Evolutionary conservation across 2,888 invertebrate species (phyloP), one percentile per base, ranked within the genome.

Genomic region (Hanleya hanleyi): DNA sequence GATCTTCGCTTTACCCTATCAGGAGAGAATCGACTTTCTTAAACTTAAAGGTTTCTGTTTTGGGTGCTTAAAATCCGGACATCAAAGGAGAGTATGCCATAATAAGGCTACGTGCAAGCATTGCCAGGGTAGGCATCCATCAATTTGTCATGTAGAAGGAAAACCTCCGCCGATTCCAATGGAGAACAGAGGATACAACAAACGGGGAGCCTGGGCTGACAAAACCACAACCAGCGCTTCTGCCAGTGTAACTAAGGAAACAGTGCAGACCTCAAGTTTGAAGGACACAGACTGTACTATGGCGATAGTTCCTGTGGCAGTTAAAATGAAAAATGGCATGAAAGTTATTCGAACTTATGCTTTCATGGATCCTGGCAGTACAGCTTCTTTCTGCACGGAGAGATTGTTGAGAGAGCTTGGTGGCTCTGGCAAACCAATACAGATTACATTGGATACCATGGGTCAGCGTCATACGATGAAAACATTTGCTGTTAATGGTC

Each of bases 291-390:
- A 33, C 7, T 62, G 62, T 32, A 62, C 62, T 32, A 32, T 62
- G 62, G 62, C 62, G 7, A 62, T 62, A 9, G 7, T 62, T 32
- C 62, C 33, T 32, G 22, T 62, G 33, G 36, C 62, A 62, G 62
- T 62, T 7, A 62, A 62, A 22, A 32, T 62, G 36, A 62, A 32
- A 35, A 62, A 62, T 62, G 62, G 62, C 9, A 18, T 51, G 51
- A 51, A 51, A 22, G 51, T 51, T 9, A 41, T 41, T 12, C 41
- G 18, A 12, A 41, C 41, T 18, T 18, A 41, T 41, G 41, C 41
- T 41, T 41, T 41, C 41, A 41, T 41, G 57, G n/a, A 29, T 26
- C 57, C n/a, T n/a, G n/a, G n/a, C n/a, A n/a, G n/a, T n/a, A n/a
- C n/a, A n/a, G n/a, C n/a, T n/a, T n/a, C n/a, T 9, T 57, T 26